phyloP scores from a whole-genome alignment of 2,797 vertebrate genomes.

The Phalanger gymnotis region DNA sequence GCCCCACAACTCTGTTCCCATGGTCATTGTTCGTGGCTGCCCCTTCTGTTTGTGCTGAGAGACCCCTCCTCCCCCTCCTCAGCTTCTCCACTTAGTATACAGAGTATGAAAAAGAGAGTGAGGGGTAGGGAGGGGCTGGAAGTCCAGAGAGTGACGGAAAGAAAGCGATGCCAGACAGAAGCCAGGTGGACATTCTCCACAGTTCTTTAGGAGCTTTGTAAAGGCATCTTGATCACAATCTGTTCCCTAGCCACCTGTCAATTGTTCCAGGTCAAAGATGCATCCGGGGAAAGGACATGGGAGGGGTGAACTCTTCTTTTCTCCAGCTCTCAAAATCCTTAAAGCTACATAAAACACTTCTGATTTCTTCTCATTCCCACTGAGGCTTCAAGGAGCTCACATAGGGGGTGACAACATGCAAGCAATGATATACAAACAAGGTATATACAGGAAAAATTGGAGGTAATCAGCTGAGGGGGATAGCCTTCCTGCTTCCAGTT shows the following conservation, averaged over 20 bases:
- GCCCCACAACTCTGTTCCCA: not conserved
- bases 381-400: not conserved
- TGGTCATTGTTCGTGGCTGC: not conserved
- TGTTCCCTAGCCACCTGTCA: not conserved
- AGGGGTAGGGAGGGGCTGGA: not conserved
- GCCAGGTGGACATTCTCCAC: not conserved
- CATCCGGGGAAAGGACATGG: not conserved
- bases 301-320: not conserved
- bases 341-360: not conserved
- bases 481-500: not conserved
- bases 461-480: not conserved
- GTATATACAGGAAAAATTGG: not conserved
- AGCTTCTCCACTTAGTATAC: not conserved
- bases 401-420: not conserved
- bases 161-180: not conserved
- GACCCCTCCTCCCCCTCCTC: not conserved
- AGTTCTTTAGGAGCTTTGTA: not conserved
- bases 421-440: not conserved
- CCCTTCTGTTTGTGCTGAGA: constrained; percentile 48
- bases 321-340: not conserved
- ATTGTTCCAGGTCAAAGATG: not conserved
- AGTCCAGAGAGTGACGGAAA: not conserved
- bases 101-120: not conserved
- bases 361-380: not conserved
- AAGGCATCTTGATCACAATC: not conserved